A percentile compares a stretch with the other conserved stretches of the same genome.
Evolutionary conservation across 1,140 invertebrate species (phyloP).

Genomic region (Eufriesea mexicana): DNA sequence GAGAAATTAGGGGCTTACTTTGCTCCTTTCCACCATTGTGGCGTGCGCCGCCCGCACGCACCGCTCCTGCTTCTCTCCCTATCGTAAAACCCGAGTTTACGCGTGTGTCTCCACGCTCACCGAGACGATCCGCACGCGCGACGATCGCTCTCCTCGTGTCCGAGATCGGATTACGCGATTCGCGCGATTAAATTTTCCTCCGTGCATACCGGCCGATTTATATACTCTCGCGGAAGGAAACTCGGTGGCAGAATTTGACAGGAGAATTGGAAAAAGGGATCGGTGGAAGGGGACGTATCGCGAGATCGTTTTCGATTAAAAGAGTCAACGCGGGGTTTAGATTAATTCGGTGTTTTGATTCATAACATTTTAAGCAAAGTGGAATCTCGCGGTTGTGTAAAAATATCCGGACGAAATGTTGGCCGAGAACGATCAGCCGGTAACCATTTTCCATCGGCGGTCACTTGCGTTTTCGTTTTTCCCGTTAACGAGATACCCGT

Average conservation of each 20-base stretch:
- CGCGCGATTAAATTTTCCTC: slow-evolving; percentile 11
- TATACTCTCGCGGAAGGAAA: no score
- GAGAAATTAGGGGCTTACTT: slow-evolving; percentile 82
- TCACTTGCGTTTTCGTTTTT: slow-evolving; percentile 35
- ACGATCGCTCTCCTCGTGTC: slow-evolving; percentile 24
- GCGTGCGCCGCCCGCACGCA: slow-evolving; percentile 14
- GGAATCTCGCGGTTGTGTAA: background rate
- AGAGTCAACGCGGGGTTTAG: background rate
- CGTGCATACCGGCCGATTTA: no score
- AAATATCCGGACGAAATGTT: slow-evolving; percentile 13
- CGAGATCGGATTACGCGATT: slow-evolving; percentile 10
- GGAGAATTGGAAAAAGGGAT: no score
- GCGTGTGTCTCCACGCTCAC: slow-evolving; percentile 34
- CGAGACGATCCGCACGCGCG: slow-evolving; percentile 17
- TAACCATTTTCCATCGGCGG: slow-evolving; percentile 17
- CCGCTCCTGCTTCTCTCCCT: slow-evolving; percentile 1
- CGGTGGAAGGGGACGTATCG: no score
- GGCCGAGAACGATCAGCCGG: slow-evolving; percentile 7
- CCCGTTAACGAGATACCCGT: slow-evolving; percentile 42
- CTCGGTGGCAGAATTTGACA: no score
- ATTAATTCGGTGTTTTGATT: background rate
- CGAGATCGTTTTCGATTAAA: background rate
- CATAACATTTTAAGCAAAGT: background rate
- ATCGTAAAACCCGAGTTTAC: slow-evolving; percentile 51
- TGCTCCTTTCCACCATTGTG: slow-evolving; percentile 62